Conservation (phyloP, 2,113 vertebrate species). For the Leucosticte australis region DNA sequence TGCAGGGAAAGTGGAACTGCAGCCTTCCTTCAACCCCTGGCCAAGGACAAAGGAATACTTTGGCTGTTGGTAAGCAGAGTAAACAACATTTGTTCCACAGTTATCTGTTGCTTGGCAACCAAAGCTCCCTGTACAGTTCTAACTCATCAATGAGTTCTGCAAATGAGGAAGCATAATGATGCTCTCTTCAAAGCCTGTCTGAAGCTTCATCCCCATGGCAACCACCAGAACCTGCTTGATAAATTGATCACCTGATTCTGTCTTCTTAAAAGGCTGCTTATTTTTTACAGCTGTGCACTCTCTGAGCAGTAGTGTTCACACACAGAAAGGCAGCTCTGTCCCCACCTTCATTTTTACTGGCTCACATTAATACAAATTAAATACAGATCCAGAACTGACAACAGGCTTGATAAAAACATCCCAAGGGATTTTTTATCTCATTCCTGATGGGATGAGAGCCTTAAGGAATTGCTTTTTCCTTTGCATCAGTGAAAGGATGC, state of each 20-base stretch:
- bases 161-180: slow-evolving; percentile 59
- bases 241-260: slow-evolving; percentile 46
- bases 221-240: slow-evolving; percentile 56
- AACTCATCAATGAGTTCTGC: slow-evolving; percentile 63
- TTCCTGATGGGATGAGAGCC: background rate
- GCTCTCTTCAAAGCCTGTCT: slow-evolving; percentile 53
- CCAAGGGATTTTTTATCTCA: background rate
- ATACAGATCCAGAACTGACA: background rate
- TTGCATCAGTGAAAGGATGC: background rate
- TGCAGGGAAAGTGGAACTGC: background rate
- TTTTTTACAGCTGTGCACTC: background rate
- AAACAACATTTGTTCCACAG: slow-evolving; percentile 61
- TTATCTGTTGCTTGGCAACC: slow-evolving; percentile 58
- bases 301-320: background rate
- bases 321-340: background rate
- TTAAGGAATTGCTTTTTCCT: background rate
- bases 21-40: background rate
- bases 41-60: slow-evolving; percentile 55
- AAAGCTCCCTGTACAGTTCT: slow-evolving; percentile 54
- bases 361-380: background rate
- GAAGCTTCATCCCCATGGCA: slow-evolving; percentile 69
- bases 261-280: slow-evolving; percentile 17
- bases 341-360: background rate
- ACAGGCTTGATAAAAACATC: background rate
- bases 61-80: slow-evolving; percentile 16